These are phyloP conservation scores for Corbicula japonica DNA, from an alignment of 2,888 invertebrate species.

Conservation along the genomic window DNA sequence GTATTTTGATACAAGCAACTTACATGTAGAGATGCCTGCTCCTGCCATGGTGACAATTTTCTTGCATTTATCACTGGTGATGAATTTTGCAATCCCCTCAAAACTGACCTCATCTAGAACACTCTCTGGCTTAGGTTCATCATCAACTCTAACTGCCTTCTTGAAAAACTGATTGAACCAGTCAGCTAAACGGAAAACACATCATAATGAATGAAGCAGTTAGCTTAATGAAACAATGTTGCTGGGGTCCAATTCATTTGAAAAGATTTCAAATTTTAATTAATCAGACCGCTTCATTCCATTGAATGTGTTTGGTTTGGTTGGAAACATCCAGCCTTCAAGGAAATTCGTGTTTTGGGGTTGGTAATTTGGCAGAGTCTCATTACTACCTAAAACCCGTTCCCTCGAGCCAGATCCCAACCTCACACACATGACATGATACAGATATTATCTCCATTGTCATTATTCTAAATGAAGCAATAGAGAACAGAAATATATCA, in stretches of 20 bases:
- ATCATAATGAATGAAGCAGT: not conserved
- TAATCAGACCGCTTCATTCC: not conserved
- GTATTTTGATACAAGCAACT: conserved; percentile 86
- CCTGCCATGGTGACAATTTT: conserved; percentile 97
- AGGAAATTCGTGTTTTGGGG: too few species aligned
- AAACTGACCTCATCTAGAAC: conserved; percentile 91
- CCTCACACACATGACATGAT: not conserved
- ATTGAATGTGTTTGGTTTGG: not conserved
- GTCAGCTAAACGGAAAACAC: conserved; percentile 32
- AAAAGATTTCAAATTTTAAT: not conserved
- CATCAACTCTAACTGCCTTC: conserved; percentile 70
- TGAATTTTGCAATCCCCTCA: conserved; percentile 92
- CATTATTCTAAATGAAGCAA: not conserved
- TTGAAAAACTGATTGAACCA: conserved; percentile 34
- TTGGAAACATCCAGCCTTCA: not conserved
- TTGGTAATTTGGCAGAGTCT: too few species aligned
- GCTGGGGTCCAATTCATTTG: not conserved
- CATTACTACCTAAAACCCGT: too few species aligned
- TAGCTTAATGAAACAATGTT: not conserved
- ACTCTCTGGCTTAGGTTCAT: conserved; percentile 86
- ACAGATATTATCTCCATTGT: too few species aligned
- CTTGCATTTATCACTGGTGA: conserved; percentile 91
- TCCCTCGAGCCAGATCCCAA: not conserved
- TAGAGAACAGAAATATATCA: not conserved
- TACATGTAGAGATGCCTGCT: conserved; percentile 98